phyloP scores from a whole-genome alignment of 2,888 invertebrate genomes.

The Amiota communis region DNA sequence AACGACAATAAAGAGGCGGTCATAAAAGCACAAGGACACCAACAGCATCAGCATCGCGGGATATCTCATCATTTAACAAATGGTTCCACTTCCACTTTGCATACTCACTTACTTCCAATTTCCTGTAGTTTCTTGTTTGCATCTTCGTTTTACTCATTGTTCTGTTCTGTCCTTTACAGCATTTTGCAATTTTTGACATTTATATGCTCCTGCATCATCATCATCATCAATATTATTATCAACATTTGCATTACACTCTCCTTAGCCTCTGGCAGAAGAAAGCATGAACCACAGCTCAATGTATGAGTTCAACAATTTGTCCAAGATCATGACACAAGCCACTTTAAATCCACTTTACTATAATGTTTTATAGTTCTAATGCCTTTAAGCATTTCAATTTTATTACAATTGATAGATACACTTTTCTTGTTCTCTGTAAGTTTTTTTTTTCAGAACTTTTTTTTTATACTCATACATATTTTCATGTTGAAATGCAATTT shows the following conservation, averaged over 20 bases:
- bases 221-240: too few relatives aligned
- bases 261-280: background rate
- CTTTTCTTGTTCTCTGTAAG: background rate
- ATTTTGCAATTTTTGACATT: constrained; percentile 19
- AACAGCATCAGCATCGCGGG: too few relatives aligned
- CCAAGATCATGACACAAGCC: background rate
- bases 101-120: too few relatives aligned
- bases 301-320: background rate
- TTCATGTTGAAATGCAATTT: too few relatives aligned
- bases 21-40: too few relatives aligned
- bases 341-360: constrained; percentile 19
- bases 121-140: background rate
- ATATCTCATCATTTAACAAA: too few relatives aligned
- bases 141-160: background rate
- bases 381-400: constrained; percentile 15
- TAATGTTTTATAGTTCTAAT: constrained; percentile 19
- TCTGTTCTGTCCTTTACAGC: background rate
- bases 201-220: background rate
- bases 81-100: too few relatives aligned
- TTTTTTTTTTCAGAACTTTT: background rate
- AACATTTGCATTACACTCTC: constrained; percentile 4
- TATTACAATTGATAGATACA: background rate
- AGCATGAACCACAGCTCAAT: background rate
- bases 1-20: too few relatives aligned
- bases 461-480: background rate